phyloP scores from a whole-genome alignment of 1,140 invertebrate genomes.

The Procambarus virginalis region DNA sequence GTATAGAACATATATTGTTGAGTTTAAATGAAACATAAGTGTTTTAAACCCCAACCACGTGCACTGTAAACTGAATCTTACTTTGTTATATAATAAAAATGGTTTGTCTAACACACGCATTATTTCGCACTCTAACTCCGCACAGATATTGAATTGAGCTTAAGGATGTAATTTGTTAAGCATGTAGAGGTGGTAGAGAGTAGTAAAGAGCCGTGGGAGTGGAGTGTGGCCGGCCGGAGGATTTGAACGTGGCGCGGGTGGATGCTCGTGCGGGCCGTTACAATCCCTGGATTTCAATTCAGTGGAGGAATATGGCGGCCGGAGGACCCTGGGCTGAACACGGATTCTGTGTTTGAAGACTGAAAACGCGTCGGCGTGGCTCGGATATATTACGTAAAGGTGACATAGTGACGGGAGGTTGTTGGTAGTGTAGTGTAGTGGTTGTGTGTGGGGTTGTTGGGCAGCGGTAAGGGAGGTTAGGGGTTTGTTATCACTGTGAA shows the following conservation, averaged over 20 bases:
- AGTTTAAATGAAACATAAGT: no score
- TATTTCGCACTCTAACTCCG: no score
- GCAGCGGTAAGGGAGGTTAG: neutral
- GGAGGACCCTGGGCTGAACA: neutral
- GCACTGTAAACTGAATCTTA: no score
- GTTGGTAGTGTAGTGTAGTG: neutral
- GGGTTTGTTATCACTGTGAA: neutral
- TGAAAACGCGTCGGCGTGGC: conserved; percentile 3
- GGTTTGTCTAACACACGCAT: no score
- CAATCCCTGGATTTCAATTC: neutral
- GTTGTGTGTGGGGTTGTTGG: neutral
- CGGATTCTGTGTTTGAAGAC: neutral
- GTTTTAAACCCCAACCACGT: no score
- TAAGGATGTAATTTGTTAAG: no score
- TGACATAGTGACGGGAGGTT: neutral
- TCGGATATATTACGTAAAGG: neutral
- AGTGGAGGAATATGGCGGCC: conserved; percentile 5
- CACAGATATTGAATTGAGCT: no score
- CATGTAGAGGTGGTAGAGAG: no score
- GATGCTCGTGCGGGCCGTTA: neutral
- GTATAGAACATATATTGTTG: no score
- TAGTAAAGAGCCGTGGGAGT: no score
- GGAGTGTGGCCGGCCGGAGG: no score
- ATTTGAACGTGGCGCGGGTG: neutral
- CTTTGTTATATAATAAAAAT: no score